Evolutionary conservation across 2,888 invertebrate genomes (phyloP).

Genomic region (Timema cristinae): DNA sequence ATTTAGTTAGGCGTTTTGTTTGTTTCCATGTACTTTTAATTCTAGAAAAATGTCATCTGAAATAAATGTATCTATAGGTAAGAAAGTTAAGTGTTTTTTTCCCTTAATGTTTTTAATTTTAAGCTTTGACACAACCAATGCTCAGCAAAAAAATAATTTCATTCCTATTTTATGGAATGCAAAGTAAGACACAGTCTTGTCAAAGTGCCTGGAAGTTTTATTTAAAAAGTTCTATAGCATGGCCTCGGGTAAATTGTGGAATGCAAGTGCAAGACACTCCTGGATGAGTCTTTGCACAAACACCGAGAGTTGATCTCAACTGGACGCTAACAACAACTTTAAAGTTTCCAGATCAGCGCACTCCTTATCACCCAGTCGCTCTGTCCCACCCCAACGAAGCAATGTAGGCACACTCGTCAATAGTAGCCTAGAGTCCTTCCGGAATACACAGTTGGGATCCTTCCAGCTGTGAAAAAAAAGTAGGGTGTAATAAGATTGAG

Average conservation of each 20-base stretch:
- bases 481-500: background rate
- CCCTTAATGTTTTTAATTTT: no score
- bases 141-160: no score
- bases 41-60: no score
- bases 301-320: background rate
- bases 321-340: conserved; percentile 62
- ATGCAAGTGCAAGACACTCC: conserved; percentile 2
- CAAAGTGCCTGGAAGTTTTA: no score
- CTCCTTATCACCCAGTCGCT: conserved; percentile 73
- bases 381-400: conserved; percentile 70
- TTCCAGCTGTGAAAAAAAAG: conserved; percentile 67
- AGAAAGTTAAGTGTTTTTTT: no score
- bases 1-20: no score
- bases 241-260: conserved; percentile 9
- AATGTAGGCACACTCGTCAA: conserved; percentile 80
- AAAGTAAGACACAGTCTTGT: no score
- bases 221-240: background rate
- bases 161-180: no score
- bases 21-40: no score
- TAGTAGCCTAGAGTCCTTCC: conserved; percentile 66
- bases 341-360: conserved; percentile 70
- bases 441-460: conserved; percentile 72
- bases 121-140: no score
- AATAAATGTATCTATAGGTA: no score
- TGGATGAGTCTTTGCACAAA: conserved; percentile 8